These are phyloP conservation scores for Tachypleus tridentatus DNA, from an alignment of 1,140 invertebrate genomes.

Conservation along the genomic window DNA sequence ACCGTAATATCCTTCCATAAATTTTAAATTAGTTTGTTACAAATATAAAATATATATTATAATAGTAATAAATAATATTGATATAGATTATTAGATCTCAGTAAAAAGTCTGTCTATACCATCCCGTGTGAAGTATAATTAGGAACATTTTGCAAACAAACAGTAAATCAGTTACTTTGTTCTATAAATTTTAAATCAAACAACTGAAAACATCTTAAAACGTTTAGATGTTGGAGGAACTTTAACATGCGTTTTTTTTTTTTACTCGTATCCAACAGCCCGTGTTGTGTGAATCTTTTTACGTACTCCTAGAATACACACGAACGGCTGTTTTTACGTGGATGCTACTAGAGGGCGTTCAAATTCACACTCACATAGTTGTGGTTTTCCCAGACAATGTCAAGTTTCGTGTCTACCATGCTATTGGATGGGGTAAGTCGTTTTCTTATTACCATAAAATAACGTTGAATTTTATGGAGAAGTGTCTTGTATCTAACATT, in stretches of 20 bases:
- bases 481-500: too few relatives aligned
- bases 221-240: background rate
- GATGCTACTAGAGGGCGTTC: slow-evolving; percentile 87
- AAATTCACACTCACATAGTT: slow-evolving; percentile 72
- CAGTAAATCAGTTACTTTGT: background rate
- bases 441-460: too few relatives aligned
- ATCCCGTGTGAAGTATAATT: background rate
- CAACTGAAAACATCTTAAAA: background rate
- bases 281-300: slow-evolving; percentile 61
- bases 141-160: background rate
- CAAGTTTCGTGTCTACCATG: slow-evolving; percentile 53
- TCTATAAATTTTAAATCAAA: background rate
- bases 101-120: background rate
- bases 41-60: too few relatives aligned
- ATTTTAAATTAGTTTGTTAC: too few relatives aligned
- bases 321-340: slow-evolving; percentile 84
- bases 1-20: too few relatives aligned
- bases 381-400: slow-evolving; percentile 64
- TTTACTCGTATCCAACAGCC: slow-evolving; percentile 41
- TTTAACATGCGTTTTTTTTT: background rate
- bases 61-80: too few relatives aligned
- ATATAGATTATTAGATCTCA: too few relatives aligned
- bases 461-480: too few relatives aligned
- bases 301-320: slow-evolving; percentile 69
- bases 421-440: slow-evolving; percentile 60